A percentile compares a stretch with the other conserved stretches of the same genome.
Evolutionary conservation across 2,113 vertebrate genomes (phyloP).

Genomic region (Neofelis nebulosa): DNA sequence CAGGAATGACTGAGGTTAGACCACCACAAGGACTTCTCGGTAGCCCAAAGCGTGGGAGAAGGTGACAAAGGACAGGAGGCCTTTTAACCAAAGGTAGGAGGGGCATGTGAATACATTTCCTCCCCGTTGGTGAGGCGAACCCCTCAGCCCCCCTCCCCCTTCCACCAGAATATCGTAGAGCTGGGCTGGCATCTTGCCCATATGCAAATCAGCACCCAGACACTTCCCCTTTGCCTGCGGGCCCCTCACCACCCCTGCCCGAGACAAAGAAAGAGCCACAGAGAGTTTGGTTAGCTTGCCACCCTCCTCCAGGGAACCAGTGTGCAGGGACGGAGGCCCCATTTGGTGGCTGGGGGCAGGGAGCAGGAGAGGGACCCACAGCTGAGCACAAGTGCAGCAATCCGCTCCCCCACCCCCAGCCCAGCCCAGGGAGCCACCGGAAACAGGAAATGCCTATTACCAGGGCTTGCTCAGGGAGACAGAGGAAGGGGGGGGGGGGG

Average conservation of each 20-base stretch:
- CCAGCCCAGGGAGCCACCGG: slow-evolving; percentile 53
- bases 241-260: neutral
- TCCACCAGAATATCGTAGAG: neutral
- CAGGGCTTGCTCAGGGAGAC: slow-evolving; percentile 22
- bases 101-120: neutral
- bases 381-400: neutral
- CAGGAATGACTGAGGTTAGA: slow-evolving; percentile 37
- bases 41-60: neutral
- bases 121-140: neutral
- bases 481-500: neutral
- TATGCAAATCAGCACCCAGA: slow-evolving; percentile 55
- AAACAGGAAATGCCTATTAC: slow-evolving; percentile 77
- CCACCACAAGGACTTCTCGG: slow-evolving; percentile 53
- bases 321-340: neutral
- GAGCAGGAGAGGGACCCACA: neutral
- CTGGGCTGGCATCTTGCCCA: neutral
- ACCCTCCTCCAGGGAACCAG: neutral
- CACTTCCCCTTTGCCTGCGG: neutral
- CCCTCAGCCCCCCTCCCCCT: neutral
- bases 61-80: neutral
- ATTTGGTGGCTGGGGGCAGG: neutral
- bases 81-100: neutral
- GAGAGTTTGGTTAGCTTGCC: neutral
- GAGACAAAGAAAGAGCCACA: neutral
- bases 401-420: slow-evolving; percentile 52